Evolutionary conservation across 2,113 vertebrate species (phyloP).

Genomic region (Arothron firmamentum): DNA sequence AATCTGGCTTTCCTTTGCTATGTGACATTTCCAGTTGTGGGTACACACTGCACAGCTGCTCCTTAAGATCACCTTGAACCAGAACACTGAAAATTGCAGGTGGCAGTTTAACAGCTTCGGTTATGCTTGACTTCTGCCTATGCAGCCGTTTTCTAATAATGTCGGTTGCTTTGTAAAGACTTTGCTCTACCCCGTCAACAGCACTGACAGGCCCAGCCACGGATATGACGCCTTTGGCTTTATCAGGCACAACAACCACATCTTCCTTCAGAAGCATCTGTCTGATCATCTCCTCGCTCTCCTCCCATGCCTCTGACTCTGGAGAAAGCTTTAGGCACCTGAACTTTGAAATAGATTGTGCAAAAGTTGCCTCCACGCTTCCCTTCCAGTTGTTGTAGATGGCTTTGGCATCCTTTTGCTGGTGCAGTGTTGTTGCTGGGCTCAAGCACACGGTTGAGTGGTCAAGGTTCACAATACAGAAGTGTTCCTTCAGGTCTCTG

Average conservation of each 20-base stretch:
- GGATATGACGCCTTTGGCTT: constrained; percentile 45
- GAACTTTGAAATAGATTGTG: constrained; percentile 63
- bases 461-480: constrained; percentile 62
- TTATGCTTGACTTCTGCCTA: constrained; percentile 63
- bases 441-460: constrained; percentile 63
- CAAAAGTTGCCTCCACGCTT: constrained; percentile 64
- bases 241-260: constrained; percentile 63
- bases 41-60: constrained; percentile 44
- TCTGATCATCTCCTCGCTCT: constrained; percentile 51
- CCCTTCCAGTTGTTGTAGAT: constrained; percentile 74
- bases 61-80: constrained; percentile 50
- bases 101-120: constrained; percentile 51
- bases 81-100: constrained; percentile 70
- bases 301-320: constrained; percentile 70
- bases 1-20: constrained; percentile 11
- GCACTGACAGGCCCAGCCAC: constrained; percentile 73
- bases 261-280: constrained; percentile 27
- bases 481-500: constrained; percentile 59
- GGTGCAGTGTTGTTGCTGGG: constrained; percentile 66
- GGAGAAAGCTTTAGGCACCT: constrained; percentile 52
- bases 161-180: constrained; percentile 50
- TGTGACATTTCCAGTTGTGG: constrained; percentile 71
- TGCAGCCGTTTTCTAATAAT: constrained; percentile 56
- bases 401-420: constrained; percentile 59
- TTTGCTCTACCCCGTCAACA: constrained; percentile 53